Evolutionary conservation across 2,797 vertebrate genomes (phyloP), one percentile per base, ranked within the genome.

Genomic region (Acestrorhynchus altus): DNA sequence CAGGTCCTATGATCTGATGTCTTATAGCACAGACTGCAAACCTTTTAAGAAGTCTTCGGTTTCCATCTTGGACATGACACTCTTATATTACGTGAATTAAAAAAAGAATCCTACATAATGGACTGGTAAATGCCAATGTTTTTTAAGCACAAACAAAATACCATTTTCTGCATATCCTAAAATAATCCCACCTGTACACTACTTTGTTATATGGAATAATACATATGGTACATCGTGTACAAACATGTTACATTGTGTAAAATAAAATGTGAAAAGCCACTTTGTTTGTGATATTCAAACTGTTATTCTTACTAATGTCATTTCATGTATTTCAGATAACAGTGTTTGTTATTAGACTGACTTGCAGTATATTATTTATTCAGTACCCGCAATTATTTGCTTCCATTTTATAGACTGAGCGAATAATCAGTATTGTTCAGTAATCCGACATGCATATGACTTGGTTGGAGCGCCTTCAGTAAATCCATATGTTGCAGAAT

Each of bases 151-250:
- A 88, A 90, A 86, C 89, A 88, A 91, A 92, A 83, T 86, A 28
- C 65, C 61, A 83, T 90, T 90, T 92, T 89, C 90, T 92, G 83
- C 81, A 84, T 83, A 85, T 81, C 78, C 51, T 77, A 78, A 54
- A 77, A 78, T 72, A 70, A 84, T 79, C 81, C 83, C 83, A 75
- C 61, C 65, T 89, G 88, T 89, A 89, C 91, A 86, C 91, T 90
- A 93, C 94, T 93, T 95, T 92, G 89, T 92, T 95, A 90, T 92
- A 90, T 94, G 94, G 93, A 92, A 95, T 93, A 92, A 89, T 84
- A 82, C 81, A 83, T 80, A 88, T 87, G 83, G 88, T 76, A 74
- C 83, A 81, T 90, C 86, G 87, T 96, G 92, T 97, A 96, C 92
- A 92, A 87, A 91, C 83, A 84, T 83, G 87, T 95, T 94, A 89